Evolutionary conservation across 2,888 invertebrate genomes (phyloP).

Genomic region (Heliconius hortense): DNA sequence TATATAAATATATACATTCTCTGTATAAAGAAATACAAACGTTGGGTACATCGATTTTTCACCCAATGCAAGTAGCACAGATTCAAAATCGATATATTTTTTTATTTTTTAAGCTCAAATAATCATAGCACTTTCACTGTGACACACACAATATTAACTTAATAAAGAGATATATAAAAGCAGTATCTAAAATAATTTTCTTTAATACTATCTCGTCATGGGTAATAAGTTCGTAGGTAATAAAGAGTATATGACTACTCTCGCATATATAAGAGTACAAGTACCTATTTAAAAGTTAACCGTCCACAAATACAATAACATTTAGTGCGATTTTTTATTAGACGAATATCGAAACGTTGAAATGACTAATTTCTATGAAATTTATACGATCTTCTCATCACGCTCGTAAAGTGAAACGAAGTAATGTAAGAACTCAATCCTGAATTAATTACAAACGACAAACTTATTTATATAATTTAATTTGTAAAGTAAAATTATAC

Average conservation of each 20-base stretch:
- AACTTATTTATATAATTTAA: too few species aligned
- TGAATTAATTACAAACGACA: too few species aligned
- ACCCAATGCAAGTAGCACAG: neutral
- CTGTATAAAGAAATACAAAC: too few species aligned
- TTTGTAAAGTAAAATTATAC: too few species aligned
- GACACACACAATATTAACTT: neutral
- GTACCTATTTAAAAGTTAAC: constrained; percentile 10
- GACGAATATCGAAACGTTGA: too few species aligned
- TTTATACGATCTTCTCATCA: too few species aligned
- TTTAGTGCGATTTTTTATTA: neutral
- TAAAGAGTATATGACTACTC: constrained; percentile 17
- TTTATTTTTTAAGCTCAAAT: neutral
- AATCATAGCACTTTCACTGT: neutral
- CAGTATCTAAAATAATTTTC: neutral
- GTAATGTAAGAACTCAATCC: too few species aligned
- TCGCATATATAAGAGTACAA: constrained; percentile 4
- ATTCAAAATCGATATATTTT: neutral
- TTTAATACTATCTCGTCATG: constrained; percentile 19
- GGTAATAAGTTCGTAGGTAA: constrained; percentile 24
- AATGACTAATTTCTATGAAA: too few species aligned
- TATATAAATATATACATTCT: too few species aligned
- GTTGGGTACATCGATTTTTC: too few species aligned
- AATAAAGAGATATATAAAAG: neutral
- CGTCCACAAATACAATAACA: neutral
- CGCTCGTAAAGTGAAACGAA: too few species aligned